phyloP scores from a whole-genome alignment of 2,888 invertebrate species.

The Phengaris arion region DNA sequence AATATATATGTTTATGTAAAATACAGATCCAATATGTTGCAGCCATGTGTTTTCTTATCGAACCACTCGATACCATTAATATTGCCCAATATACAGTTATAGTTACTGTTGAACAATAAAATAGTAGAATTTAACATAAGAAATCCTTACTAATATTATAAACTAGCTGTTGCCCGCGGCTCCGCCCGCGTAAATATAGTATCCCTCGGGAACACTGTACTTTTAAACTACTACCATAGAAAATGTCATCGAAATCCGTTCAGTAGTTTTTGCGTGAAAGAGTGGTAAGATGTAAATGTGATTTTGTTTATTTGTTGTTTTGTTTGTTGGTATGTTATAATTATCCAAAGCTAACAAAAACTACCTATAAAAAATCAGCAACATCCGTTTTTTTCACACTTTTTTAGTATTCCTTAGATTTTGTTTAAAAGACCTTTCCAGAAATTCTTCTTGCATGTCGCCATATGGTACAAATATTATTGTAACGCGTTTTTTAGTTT shows the following conservation, averaged over 20 bases:
- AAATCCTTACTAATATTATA: too few species aligned
- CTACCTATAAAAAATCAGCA: neutral
- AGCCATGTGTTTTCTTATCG: constrained; percentile 5
- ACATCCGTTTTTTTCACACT: neutral
- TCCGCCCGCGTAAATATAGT: too few species aligned
- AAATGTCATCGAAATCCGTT: too few species aligned
- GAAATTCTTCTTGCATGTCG: neutral
- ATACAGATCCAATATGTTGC: neutral
- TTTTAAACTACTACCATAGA: too few species aligned
- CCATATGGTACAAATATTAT: constrained; percentile 12
- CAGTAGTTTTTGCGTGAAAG: too few species aligned
- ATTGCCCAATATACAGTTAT: neutral
- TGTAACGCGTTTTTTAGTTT: neutral
- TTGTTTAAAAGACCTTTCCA: neutral
- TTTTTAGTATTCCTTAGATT: neutral
- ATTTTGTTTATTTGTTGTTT: too few species aligned
- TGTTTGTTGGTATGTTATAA: too few species aligned
- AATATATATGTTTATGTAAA: neutral
- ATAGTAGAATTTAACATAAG: too few species aligned
- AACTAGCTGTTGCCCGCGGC: too few species aligned
- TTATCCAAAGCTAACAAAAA: neutral
- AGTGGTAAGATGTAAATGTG: too few species aligned
- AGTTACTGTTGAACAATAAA: neutral
- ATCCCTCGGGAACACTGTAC: too few species aligned
- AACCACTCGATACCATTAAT: neutral